Evolutionary conservation across 2,888 invertebrate genomes (phyloP), one percentile per base, ranked within the genome.

Genomic region (Phoronis australis): DNA sequence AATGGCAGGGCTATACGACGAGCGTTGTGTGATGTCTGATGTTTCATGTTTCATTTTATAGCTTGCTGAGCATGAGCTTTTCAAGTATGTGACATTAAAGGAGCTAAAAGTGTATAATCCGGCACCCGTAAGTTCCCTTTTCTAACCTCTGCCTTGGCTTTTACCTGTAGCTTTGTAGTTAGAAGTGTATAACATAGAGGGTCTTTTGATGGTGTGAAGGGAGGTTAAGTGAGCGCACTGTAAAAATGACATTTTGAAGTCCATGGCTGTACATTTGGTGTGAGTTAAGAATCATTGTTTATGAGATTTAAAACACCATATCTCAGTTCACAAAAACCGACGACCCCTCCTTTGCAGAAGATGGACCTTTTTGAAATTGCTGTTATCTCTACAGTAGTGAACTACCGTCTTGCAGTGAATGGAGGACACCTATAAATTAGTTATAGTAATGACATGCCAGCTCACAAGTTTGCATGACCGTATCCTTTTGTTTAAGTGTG

Each of bases 21-120:
- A 22, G n/a, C 18, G 25, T 18, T 18, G 25, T 24, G 41, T 37
- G 38, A 37, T 9, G 12, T 43, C 22, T 22, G 9, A 39, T 27
- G 5, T 51, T 47, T 46, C 9, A 21, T 43, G 9, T 42, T 24
- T n/a, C 41, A 22, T 39, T 39, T 56, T 56, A 25, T 57, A 74
- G 74, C 80, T 94, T 64, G 80, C 88, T 49, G 81, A 88, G 45
- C 87, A 88, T 69, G 89, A 90, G 71, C 83, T 92, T 60, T 93
- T 93, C 79, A 82, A 89, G 61, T 88, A 88, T 73, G 89, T 93
- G 55, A 90, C 90, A 77, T 82, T 93, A 55, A 82, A 90, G 46
- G 92, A 92, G 80, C 83, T 93, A 82, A 54, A 56, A 23, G 44
- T 41, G 15, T 68, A 55, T 47, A 66, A 64, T 38, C 64, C 64